phyloP scores from a whole-genome alignment of 2,888 invertebrate species.

The Chaitophorus viminalis region DNA sequence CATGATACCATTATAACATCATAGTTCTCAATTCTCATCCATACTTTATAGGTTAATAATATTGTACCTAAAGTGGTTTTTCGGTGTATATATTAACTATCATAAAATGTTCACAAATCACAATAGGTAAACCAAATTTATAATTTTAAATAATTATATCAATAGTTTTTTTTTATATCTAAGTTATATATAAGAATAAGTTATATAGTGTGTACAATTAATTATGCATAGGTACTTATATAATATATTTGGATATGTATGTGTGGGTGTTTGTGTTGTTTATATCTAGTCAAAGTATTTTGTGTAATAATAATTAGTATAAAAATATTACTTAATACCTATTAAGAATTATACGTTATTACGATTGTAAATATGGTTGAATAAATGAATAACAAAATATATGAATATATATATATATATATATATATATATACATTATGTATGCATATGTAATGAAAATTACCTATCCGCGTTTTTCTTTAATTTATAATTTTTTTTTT shows the following conservation, averaged over 20 bases:
- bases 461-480: neutral
- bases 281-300: slow-evolving; percentile 58
- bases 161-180: neutral
- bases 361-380: slow-evolving; percentile 26
- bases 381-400: slow-evolving; percentile 2
- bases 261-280: neutral
- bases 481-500: no score
- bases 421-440: slow-evolving; percentile 8
- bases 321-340: neutral
- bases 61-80: neutral
- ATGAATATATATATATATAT: no score
- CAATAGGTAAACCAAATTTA: neutral
- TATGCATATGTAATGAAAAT: neutral
- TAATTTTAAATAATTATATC: neutral
- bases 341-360: slow-evolving; percentile 11
- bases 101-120: neutral
- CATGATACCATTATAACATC: neutral
- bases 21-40: neutral
- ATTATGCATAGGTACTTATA: neutral
- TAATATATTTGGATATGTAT: neutral
- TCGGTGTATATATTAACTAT: neutral
- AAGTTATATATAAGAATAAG: neutral
- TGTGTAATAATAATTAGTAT: slow-evolving; percentile 9
- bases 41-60: neutral
- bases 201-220: slow-evolving; percentile 15